Percentiles rank a stretch among this genome's conserved stretches.
phyloP scores from a whole-genome alignment of 1,140 invertebrate genomes.

The Zophobas atratus region DNA sequence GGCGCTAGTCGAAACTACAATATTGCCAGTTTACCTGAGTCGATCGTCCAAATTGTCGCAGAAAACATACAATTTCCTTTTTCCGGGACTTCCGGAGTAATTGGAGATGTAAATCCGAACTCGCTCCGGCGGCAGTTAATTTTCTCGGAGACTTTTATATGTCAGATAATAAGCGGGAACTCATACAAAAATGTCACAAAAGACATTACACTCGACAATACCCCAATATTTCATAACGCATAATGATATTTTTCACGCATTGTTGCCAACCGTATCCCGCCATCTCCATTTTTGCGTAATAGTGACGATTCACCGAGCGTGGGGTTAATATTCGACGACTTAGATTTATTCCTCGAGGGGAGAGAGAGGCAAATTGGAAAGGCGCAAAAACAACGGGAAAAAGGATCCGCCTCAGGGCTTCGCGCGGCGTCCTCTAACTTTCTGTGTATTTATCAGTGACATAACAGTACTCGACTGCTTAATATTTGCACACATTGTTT shows the following conservation, averaged over 20 bases:
- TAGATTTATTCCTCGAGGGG: background rate
- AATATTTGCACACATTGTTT: too few species aligned
- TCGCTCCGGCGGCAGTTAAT: conserved; percentile 34
- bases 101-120: conserved; percentile 33
- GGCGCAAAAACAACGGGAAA: background rate
- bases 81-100: background rate
- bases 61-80: conserved; percentile 4
- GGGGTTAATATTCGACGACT: conserved; percentile 39
- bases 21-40: background rate
- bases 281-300: conserved; percentile 35
- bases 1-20: background rate
- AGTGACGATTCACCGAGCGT: conserved; percentile 12
- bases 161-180: conserved; percentile 46
- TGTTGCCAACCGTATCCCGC: conserved; percentile 27
- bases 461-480: too few species aligned
- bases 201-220: conserved; percentile 46
- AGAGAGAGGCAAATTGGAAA: conserved; percentile 4
- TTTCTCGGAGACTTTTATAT: conserved; percentile 45
- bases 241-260: conserved; percentile 48
- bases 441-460: too few species aligned
- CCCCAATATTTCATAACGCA: conserved; percentile 37
- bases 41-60: background rate
- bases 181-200: conserved; percentile 48
- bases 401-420: too few species aligned
- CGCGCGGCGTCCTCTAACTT: too few species aligned